Evolutionary conservation across 2,797 vertebrate genomes (phyloP).

Genomic region (Anas acuta): DNA sequence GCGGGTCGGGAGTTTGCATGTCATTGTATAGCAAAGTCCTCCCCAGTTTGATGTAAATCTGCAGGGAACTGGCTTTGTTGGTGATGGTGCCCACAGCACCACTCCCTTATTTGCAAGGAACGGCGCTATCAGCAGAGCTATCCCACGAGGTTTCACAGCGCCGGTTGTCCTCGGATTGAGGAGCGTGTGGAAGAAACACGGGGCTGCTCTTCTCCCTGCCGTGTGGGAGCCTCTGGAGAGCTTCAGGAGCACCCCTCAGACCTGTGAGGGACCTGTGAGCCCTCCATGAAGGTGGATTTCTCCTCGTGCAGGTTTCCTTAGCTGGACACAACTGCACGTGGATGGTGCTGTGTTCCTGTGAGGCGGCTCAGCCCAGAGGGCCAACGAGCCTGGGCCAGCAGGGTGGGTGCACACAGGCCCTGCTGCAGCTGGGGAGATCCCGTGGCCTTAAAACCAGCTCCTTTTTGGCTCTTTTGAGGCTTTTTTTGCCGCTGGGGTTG

Average conservation of each 20-base stretch:
- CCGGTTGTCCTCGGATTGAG: not conserved
- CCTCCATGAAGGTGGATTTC: not conserved
- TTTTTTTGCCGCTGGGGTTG: not conserved
- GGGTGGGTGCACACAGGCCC: not conserved
- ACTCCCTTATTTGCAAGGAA: constrained; percentile 68
- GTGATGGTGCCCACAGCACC: constrained; percentile 25
- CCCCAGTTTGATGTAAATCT: constrained; percentile 58
- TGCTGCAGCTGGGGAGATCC: not conserved
- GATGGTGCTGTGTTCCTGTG: not conserved
- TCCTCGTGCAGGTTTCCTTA: not conserved
- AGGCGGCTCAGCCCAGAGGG: not conserved
- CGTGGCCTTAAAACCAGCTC: rapidly evolving
- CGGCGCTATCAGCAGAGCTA: constrained; percentile 26
- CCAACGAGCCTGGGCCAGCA: not conserved
- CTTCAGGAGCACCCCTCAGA: not conserved
- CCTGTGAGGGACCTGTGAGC: not conserved
- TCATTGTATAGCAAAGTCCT: constrained; percentile 34
- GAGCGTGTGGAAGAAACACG: not conserved
- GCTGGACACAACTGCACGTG: not conserved
- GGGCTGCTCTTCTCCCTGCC: not conserved
- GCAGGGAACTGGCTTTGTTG: constrained; percentile 56
- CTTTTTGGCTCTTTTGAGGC: not conserved
- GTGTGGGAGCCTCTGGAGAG: not conserved
- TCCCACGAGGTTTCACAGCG: not conserved
- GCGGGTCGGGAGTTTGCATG: constrained; percentile 15